phyloP scores from a whole-genome alignment of 2,797 vertebrate genomes.

The Phrynocephalus vlangalii region DNA sequence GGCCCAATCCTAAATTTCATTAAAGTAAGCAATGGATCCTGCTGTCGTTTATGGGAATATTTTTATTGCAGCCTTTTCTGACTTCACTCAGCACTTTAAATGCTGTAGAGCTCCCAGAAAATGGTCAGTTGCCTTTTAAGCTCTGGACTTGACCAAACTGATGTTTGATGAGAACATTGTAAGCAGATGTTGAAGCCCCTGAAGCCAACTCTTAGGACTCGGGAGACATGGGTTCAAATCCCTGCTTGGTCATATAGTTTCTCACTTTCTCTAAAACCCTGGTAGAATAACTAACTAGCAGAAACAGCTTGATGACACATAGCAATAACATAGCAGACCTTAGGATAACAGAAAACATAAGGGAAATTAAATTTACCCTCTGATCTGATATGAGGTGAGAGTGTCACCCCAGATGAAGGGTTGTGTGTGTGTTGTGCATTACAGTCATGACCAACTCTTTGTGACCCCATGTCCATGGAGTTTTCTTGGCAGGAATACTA shows the following conservation, averaged over 20 bases:
- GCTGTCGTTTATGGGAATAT: not conserved
- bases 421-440: too few species aligned
- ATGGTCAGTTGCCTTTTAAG: not conserved
- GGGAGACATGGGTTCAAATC: too few species aligned
- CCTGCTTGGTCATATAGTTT: too few species aligned
- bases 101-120: constrained; percentile 15
- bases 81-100: not conserved
- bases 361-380: not conserved
- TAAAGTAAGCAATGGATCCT: constrained; percentile 14
- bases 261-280: too few species aligned
- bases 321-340: not conserved
- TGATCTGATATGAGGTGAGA: not conserved
- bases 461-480: too few species aligned
- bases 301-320: too few species aligned
- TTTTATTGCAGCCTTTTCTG: not conserved
- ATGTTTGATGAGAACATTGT: not conserved
- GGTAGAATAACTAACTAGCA: too few species aligned
- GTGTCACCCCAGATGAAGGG: constrained; percentile 2
- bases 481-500: too few species aligned
- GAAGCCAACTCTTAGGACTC: not conserved
- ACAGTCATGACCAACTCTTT: too few species aligned
- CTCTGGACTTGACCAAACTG: not conserved
- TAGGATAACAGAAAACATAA: not conserved
- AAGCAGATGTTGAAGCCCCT: not conserved
- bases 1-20: constrained; percentile 10